Percentiles rank a stretch among this genome's conserved stretches.
phyloP scores from a whole-genome alignment of 2,888 invertebrate species.

The Pyrocoelia pectoralis region DNA sequence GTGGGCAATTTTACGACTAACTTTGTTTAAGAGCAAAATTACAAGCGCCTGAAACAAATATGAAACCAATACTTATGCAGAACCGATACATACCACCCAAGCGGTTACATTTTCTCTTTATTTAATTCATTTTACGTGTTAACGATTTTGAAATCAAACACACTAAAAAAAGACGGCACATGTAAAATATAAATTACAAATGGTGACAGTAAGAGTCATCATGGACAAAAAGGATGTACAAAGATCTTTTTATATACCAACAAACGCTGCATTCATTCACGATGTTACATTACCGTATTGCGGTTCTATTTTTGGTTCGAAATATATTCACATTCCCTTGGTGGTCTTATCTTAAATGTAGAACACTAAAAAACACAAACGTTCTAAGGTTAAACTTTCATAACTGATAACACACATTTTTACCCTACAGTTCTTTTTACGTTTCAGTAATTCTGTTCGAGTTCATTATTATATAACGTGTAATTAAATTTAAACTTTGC shows the following conservation, averaged over 20 bases:
- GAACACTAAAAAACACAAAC: constrained; percentile 22
- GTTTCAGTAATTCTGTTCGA: constrained; percentile 8
- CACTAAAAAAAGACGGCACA: constrained; percentile 1
- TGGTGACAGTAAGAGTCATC: constrained; percentile 12
- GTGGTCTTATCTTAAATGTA: constrained; percentile 28
- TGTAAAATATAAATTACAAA: constrained; percentile 16
- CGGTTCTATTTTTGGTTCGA: constrained; percentile 31
- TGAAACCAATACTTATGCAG: constrained; percentile 9
- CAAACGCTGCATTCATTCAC: constrained; percentile 31
- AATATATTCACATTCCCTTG: constrained; percentile 15
- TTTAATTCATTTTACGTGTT: constrained; percentile 2
- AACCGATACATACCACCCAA: constrained; percentile 9
- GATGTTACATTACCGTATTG: constrained; percentile 23
- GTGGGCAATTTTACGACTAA: constrained; percentile 22
- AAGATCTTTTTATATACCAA: constrained; percentile 23
- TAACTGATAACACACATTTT: not conserved
- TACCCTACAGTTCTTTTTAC: not conserved
- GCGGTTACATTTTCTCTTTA: constrained; percentile 1
- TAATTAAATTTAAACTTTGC: constrained; percentile 9
- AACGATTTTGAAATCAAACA: constrained; percentile 2
- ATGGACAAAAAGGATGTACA: constrained; percentile 4
- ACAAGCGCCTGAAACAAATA: constrained; percentile 11
- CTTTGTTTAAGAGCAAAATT: constrained; percentile 12
- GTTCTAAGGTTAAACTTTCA: not conserved
- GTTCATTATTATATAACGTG: constrained; percentile 4